These are phyloP conservation scores for Hypena proboscidalis DNA, from an alignment of 2,888 invertebrate species.

Conservation along the genomic window DNA sequence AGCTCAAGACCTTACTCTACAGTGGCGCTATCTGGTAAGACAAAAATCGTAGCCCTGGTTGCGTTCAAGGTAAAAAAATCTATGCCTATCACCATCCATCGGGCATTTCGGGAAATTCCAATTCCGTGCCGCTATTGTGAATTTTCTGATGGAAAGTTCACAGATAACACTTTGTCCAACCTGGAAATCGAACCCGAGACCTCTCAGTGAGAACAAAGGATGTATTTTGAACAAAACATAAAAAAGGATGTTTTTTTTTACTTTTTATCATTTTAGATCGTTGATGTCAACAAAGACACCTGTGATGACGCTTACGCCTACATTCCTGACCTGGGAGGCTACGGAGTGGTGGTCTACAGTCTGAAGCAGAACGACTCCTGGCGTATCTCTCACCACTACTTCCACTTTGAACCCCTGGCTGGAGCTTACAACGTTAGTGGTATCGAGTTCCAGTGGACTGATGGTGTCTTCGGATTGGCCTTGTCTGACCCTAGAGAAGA, in stretches of 20 bases:
- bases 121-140: too few relatives aligned
- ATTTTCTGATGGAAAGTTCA: too few relatives aligned
- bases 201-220: too few relatives aligned
- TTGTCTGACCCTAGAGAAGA: slow-evolving; percentile 86
- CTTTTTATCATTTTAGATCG: slow-evolving; percentile 77
- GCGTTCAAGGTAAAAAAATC: too few relatives aligned
- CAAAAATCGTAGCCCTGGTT: too few relatives aligned
- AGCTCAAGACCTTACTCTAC: too few relatives aligned
- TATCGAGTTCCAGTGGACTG: slow-evolving; percentile 94
- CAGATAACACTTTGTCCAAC: too few relatives aligned
- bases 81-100: too few relatives aligned
- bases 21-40: too few relatives aligned
- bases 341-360: slow-evolving; percentile 92
- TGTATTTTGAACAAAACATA: too few relatives aligned
- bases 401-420: slow-evolving; percentile 92
- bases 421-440: slow-evolving; percentile 92
- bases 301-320: slow-evolving; percentile 92
- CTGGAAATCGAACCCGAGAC: too few relatives aligned
- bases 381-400: slow-evolving; percentile 92
- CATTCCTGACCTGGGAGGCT: slow-evolving; percentile 90
- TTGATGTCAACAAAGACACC: slow-evolving; percentile 88
- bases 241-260: background rate
- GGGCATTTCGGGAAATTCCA: too few relatives aligned
- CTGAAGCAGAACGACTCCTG: slow-evolving; percentile 90
- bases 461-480: slow-evolving; percentile 92